Base-by-base conservation (phyloP, 2,888 invertebrate species). In the Lasioglossum zephyrum region DNA sequence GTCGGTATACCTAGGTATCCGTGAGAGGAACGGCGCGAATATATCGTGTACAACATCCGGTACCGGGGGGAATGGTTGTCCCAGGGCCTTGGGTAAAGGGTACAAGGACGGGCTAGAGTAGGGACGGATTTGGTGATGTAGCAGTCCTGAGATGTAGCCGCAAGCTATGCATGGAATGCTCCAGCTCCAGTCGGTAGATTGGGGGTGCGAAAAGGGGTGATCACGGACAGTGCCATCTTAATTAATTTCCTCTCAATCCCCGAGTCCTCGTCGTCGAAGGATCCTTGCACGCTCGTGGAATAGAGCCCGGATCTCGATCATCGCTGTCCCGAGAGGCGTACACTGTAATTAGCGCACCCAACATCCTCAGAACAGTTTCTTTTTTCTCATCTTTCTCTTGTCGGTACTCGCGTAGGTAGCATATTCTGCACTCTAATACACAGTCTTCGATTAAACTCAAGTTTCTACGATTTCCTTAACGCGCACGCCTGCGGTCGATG, bases 121-220 rank as follows among this genome's bases (percentile, higher is more conserved):
- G 88, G 91, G 90, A 88, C 88, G 90, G 91, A 93, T 93, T 92
- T 91, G 89, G 90, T 88, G 90, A 91, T 89, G 92, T 88, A 91
- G 90, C 88, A 87, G 86, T 78, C 89, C 53, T 89, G 89, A 89
- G 86, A 91, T 86, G 91, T 91, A 89, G 88, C 92, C 90, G 84
- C 92, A 85, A 92, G 87, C 90, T 92, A 92, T 92, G 88, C 90
- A 87, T 85, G 89, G 92, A 92, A 91, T 91, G 92, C 89, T 91
- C 87, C 79, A 79, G 81, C 82, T 69, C 69, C 76, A 85, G 82
- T 76, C 66, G 60, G 87, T 83, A 76, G 86, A 85, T 88, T 81
- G 85, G 82, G 87, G 91, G 53, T 85, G 90, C 82, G 90, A 91
- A 91, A 90, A 90, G 89, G 91, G 89, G 85, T 83, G 84, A 90